Base-by-base conservation (phyloP, 2,113 vertebrate species). In the Hipposideros armiger region DNA sequence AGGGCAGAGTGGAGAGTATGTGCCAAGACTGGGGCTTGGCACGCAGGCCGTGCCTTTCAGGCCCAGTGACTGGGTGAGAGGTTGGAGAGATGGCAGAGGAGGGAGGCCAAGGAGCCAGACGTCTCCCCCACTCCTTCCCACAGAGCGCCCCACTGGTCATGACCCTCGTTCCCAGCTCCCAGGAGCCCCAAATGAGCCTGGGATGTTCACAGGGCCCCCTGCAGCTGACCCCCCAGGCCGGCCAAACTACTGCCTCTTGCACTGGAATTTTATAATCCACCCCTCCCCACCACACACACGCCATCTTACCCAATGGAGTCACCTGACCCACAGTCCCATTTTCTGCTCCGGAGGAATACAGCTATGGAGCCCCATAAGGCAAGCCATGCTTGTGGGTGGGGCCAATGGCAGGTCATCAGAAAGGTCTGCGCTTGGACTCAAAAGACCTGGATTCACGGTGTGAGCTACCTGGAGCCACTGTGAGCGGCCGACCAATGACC, bases 11-110 rank as follows among this genome's bases (percentile, higher is more conserved):
- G 54, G 69, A 91, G 92, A 64, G 86, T 20, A 10, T 4, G 69
- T 36, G 86, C 95, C 93, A 89, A 93, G 95, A 76, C 22, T 28
- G 3, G 56, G 74, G 91, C 76, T 88, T 96, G 97, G 97, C 91
- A 3, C 0, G 0, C 7, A 50, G 95, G 93, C 85, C 60, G 3
- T 1, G 40, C 40, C 47, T 76, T 83, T 86, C 81, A 66, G 85
- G 66, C n/a, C 72, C 5, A 15, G 64, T 50, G 76, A 66, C 76
- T 80, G 92, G 69, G 87, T 10, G 0, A 90, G 92, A 76, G 73
- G 70, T n/a, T 30, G 2, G 72, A 85, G 92, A 58, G 30, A 69
- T 4, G 10, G 92, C 76, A 50, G 76, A 60, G 54, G 40, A 80
- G 32, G 42, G 26, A 54, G 47, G 36, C 67, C 82, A 11, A 62